Conservation (phyloP, 2,113 vertebrate species). For the mouse (Mus musculus) region DNA sequence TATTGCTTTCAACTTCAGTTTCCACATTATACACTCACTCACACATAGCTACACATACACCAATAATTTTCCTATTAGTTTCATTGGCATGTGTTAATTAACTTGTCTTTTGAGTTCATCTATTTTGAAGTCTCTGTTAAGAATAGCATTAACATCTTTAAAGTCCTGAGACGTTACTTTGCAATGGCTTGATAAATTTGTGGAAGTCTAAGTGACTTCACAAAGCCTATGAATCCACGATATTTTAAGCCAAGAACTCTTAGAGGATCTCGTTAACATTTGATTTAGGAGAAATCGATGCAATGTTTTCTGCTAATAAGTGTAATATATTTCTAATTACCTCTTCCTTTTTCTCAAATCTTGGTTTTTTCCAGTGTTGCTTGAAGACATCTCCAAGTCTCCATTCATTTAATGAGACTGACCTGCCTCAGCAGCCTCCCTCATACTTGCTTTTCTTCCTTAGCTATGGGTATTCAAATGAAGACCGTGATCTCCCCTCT, state of each 20-base stretch:
- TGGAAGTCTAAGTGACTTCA: constrained; percentile 21
- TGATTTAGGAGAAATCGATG: constrained; percentile 52
- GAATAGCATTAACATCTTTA: not conserved
- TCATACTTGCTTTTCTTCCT: constrained; percentile 26
- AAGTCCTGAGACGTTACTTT: constrained; percentile 17
- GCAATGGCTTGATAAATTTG: constrained; percentile 47
- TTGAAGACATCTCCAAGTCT: constrained; percentile 23
- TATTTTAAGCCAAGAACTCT: constrained; percentile 44
- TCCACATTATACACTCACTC: not conserved
- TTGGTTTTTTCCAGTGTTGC: not conserved
- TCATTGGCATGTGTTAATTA: constrained; percentile 34
- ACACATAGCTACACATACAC: not conserved
- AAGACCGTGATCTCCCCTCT: not conserved
- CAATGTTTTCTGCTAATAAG: constrained; percentile 37
- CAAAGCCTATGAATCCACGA: not conserved
- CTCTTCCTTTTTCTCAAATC: constrained; percentile 33
- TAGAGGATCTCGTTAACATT: constrained; percentile 35
- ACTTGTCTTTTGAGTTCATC: constrained; percentile 50
- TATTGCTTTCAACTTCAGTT: constrained; percentile 45
- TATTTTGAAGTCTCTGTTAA: constrained; percentile 52
- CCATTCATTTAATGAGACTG: constrained; percentile 28
- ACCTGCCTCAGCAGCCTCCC: not conserved
- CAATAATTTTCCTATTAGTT: constrained; percentile 55
- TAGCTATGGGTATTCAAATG: not conserved
- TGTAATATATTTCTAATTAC: constrained; percentile 48